Base-by-base conservation (phyloP, 2,888 invertebrate species). In the Cerastis leucographa region DNA sequence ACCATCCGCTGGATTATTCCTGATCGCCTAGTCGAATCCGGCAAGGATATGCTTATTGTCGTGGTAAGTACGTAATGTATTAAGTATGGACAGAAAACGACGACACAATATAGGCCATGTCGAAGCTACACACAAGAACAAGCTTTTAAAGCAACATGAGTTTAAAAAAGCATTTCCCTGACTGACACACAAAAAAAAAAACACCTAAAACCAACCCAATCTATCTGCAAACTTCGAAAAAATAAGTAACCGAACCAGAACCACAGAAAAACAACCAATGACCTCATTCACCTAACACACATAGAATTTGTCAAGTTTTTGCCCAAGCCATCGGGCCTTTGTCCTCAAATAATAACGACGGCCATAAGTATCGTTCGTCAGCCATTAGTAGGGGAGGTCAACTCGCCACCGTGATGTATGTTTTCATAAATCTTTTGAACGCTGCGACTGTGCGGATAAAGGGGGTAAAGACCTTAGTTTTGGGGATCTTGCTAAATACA, bases 371-470 rank as follows among this genome's bases (percentile, higher is more conserved):
- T 67, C 74, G 76, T 86, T 86, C 83, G 85, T 81, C 74, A 76
- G 35, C 86, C 87, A 86, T 80, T 88, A 85, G 91, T 90, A 90
- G 81, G 88, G 83, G 88, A 86, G 84, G 86, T 84, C 87, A 89
- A 89, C 89, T 87, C 88, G 81, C 84, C 35, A 71, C 85, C 7
- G 85, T 94, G 93, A 94, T 93, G 90, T 93, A 94, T 93, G 93
- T 89, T 91, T 90, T 92, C 90, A 91, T 92, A 93, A 94, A 94
- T 94, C 93, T 92, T 86, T 88, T 80, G 89, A 88, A 87, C 89
- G 90, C 90, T 92, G 89, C 92, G 92, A 92, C 90, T 90, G 89
- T 87, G 85, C 85, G 91, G 90, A 90, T 91, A 77, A 65, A 44
- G 59, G 81, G 87, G 88, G 86, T 85, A 79, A 89, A 80, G 80